Evolutionary conservation across 2,797 vertebrate genomes (phyloP).

Genomic region (Fistularia tabacaria): DNA sequence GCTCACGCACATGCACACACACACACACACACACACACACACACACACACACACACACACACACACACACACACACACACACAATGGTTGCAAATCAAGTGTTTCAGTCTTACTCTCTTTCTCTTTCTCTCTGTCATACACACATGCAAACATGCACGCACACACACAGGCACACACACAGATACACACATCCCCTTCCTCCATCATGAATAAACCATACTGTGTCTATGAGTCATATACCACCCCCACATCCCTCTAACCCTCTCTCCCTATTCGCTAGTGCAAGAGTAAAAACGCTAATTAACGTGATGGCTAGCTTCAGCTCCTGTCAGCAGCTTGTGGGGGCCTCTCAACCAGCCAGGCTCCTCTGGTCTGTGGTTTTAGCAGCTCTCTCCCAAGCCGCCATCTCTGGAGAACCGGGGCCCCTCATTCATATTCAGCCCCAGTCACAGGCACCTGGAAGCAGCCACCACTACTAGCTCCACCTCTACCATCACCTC

Average conservation of each 20-base stretch:
- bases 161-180: not conserved
- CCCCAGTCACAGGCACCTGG: conserved; percentile 70
- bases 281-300: conserved; percentile 75
- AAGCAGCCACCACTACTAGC: conserved; percentile 62
- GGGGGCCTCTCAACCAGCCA: conserved; percentile 72
- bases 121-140: conserved; percentile 17
- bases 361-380: conserved; percentile 68
- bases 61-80: conserved; percentile 11
- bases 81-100: conserved; percentile 35
- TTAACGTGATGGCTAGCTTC: conserved; percentile 77
- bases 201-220: conserved; percentile 79
- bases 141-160: too few relatives aligned
- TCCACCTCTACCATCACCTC: conserved; percentile 33
- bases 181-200: conserved; percentile 57
- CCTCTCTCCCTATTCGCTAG: conserved; percentile 67
- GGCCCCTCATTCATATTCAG: conserved; percentile 76
- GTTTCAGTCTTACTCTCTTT: conserved; percentile 38
- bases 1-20: not conserved
- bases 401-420: conserved; percentile 68
- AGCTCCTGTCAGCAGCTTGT: conserved; percentile 76
- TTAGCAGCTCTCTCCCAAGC: conserved; percentile 66
- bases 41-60: too few relatives aligned
- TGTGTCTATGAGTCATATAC: conserved; percentile 78
- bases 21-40: not conserved
- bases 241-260: conserved; percentile 73